Conservation (phyloP, 2,113 vertebrate species). For the human region DNA sequence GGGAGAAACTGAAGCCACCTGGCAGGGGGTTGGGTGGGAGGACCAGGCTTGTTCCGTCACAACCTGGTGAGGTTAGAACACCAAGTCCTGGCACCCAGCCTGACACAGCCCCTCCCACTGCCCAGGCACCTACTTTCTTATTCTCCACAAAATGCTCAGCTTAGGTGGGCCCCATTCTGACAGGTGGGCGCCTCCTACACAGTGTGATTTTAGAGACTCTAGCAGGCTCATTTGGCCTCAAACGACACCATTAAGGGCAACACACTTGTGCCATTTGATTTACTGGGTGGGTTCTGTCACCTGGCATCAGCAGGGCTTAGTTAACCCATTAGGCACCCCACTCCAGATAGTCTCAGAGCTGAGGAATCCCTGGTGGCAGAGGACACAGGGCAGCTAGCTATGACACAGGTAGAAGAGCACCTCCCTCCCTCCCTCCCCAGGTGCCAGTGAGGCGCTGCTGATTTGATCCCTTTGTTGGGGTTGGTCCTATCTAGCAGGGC, state of each 20-base stretch:
- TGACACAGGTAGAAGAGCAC: neutral
- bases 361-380: neutral
- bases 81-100: neutral
- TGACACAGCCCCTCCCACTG: neutral
- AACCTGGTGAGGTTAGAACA: neutral
- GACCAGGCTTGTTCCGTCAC: no score
- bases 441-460: neutral
- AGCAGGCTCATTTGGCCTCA: neutral
- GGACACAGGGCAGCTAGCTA: neutral
- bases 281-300: neutral
- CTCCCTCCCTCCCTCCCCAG: neutral
- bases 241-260: neutral
- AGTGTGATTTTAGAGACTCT: neutral
- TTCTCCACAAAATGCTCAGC: neutral
- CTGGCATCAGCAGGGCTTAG: neutral
- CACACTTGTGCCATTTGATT: neutral
- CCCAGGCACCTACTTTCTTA: neutral
- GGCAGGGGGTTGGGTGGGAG: neutral
- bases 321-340: accelerated
- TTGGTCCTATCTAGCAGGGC: neutral
- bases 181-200: accelerated
- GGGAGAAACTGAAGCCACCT: neutral
- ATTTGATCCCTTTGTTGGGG: neutral
- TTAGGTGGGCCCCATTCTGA: neutral
- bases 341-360: neutral